These are phyloP conservation scores for Nymphalis io DNA, from an alignment of 1,140 invertebrate species.

Conservation along the genomic window DNA sequence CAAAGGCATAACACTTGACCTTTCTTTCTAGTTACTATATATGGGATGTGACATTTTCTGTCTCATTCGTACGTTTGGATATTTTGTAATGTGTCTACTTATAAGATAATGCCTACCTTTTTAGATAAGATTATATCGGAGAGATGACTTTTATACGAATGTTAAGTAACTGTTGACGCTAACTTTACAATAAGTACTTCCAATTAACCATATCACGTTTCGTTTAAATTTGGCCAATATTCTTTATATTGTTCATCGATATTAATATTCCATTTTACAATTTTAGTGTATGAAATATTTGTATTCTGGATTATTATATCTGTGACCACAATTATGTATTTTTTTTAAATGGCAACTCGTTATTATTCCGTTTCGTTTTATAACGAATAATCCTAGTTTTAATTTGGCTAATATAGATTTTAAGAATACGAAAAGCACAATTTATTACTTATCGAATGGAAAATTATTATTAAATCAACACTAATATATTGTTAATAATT, in stretches of 20 bases:
- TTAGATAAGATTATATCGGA: constrained; percentile 78
- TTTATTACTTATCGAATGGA: constrained; percentile 72
- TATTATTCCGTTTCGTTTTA: constrained; percentile 51
- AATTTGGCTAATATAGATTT: constrained; percentile 77
- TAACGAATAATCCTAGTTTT: constrained; percentile 59
- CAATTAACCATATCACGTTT: constrained; percentile 74
- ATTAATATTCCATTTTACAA: constrained; percentile 14
- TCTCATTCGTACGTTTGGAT: constrained; percentile 55
- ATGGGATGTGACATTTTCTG: constrained; percentile 56
- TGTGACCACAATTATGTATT: constrained; percentile 26
- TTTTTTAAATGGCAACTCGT: constrained; percentile 61
- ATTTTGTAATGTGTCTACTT: constrained; percentile 70
- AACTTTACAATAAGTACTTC: constrained; percentile 77
- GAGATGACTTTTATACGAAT: constrained; percentile 79
- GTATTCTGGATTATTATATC: constrained; percentile 28
- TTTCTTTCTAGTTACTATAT: constrained; percentile 44
- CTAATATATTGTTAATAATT: constrained; percentile 80
- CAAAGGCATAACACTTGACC: constrained; percentile 44
- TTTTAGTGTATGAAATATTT: constrained; percentile 14
- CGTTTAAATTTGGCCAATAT: constrained; percentile 37
- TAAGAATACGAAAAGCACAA: constrained; percentile 75
- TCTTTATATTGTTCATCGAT: constrained; percentile 11
- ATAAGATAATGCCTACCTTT: constrained; percentile 77
- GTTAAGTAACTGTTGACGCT: constrained; percentile 78
- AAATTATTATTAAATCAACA: constrained; percentile 50